Evolutionary conservation across 2,797 vertebrate genomes (phyloP).

Genomic region (Phrynocephalus forsythii): DNA sequence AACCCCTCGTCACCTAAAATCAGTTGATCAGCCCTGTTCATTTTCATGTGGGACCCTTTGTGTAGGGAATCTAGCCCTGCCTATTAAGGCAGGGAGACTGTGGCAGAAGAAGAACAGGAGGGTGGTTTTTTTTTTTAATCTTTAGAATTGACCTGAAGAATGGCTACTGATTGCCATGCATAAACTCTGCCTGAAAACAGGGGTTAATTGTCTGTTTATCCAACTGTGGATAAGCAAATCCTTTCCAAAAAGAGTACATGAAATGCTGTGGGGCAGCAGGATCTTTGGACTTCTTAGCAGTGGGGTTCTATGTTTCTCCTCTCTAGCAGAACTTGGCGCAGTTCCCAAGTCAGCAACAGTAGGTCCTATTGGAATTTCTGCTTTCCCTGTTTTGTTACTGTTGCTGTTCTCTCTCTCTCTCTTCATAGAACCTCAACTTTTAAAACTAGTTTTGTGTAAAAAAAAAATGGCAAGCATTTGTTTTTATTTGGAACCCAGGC

Average conservation of each 20-base stretch:
- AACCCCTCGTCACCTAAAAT: neutral
- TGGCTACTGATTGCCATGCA: neutral
- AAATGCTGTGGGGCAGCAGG: slow-evolving; percentile 4
- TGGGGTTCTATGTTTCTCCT: slow-evolving; percentile 9
- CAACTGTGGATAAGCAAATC: slow-evolving; percentile 19
- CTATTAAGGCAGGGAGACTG: slow-evolving; percentile 15
- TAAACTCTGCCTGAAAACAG: slow-evolving; percentile 27
- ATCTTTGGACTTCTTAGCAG: slow-evolving; percentile 23
- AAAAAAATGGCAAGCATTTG: slow-evolving; percentile 70
- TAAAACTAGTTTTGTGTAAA: slow-evolving; percentile 75
- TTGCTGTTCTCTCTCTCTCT: slow-evolving; percentile 75
- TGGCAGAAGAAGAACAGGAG: slow-evolving; percentile 2
- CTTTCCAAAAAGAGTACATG: slow-evolving; percentile 17
- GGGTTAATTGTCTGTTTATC: neutral
- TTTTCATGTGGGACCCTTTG: slow-evolving; percentile 27
- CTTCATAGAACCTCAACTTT: slow-evolving; percentile 75
- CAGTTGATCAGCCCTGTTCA: slow-evolving; percentile 13
- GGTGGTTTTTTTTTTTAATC: neutral
- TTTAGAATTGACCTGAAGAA: slow-evolving; percentile 14
- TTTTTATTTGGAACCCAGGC: slow-evolving; percentile 76
- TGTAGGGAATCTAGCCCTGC: slow-evolving; percentile 22
- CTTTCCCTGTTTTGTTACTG: slow-evolving; percentile 51
- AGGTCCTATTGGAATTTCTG: slow-evolving; percentile 41
- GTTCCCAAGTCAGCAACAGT: slow-evolving; percentile 53
- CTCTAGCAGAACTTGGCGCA: slow-evolving; percentile 44